phyloP scores from a whole-genome alignment of 2,888 invertebrate species.

The Nomada fucata region DNA sequence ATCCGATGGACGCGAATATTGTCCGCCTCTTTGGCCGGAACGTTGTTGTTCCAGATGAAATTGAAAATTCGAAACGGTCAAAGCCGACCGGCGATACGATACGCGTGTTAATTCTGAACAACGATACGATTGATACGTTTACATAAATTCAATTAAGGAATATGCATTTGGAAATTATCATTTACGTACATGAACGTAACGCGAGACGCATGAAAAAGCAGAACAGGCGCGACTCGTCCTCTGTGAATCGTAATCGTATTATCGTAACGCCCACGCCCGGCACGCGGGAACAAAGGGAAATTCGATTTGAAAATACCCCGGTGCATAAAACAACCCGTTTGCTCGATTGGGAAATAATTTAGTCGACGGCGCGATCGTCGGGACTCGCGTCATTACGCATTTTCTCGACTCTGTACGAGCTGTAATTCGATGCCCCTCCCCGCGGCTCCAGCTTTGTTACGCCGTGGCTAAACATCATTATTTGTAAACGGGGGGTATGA shows the following conservation, averaged over 20 bases:
- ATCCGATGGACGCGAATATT: not conserved
- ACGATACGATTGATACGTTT: slow-evolving; percentile 56
- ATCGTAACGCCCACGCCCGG: slow-evolving; percentile 36
- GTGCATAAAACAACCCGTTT: slow-evolving; percentile 58
- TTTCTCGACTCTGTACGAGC: slow-evolving; percentile 39
- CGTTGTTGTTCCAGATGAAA: not conserved
- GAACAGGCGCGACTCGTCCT: not conserved
- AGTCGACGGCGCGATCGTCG: slow-evolving; percentile 7
- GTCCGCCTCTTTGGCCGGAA: too few species aligned
- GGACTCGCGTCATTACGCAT: slow-evolving; percentile 60
- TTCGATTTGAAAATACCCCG: slow-evolving; percentile 61
- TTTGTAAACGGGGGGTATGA: slow-evolving; percentile 64
- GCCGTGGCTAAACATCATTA: slow-evolving; percentile 66
- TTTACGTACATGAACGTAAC: slow-evolving; percentile 38
- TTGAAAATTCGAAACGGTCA: slow-evolving; percentile 28
- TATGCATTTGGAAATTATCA: slow-evolving; percentile 53
- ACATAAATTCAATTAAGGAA: slow-evolving; percentile 59
- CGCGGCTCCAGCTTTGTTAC: slow-evolving; percentile 62
- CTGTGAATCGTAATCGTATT: slow-evolving; percentile 53
- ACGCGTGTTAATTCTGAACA: slow-evolving; percentile 48
- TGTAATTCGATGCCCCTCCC: slow-evolving; percentile 60
- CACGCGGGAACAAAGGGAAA: slow-evolving; percentile 46
- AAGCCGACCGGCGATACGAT: slow-evolving; percentile 12
- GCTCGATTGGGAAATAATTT: slow-evolving; percentile 67
- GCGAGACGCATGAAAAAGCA: slow-evolving; percentile 30